Evolutionary conservation across 2,113 vertebrate genomes (phyloP), one percentile per base, ranked within the genome.

Genomic region (Brachyhypopomus occidentalis): DNA sequence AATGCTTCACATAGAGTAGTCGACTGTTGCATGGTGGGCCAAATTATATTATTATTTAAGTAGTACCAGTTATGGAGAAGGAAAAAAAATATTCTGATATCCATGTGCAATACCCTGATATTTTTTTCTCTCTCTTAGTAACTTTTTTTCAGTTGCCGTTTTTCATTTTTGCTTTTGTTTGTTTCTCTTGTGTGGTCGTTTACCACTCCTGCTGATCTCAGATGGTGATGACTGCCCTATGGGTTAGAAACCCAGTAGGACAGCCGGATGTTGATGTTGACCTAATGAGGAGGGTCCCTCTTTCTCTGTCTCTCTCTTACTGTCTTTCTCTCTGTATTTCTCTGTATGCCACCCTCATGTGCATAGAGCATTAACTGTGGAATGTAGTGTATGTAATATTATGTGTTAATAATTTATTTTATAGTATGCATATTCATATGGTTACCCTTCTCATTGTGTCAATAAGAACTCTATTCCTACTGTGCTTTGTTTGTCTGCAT

Each of bases 101-200:
- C 91, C 92, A 95, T 94, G 95, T 96, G 95, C 95, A 95, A 96
- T 96, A 95, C 94, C 93, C 94, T 92, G 89, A 94, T n/a, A n/a
- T n/a, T 92, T 91, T 91, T 87, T 90, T 87, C 88, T 85, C 87
- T 45, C 85, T 59, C 22, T 56, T 59, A 30, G 60, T 19, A 45
- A 22, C 48, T 78, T 70, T 76, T 67, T 34, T 34, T 23, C 16
- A 45, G 19, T 79, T 67, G 20, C 84, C 60, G 72, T 73, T 73
- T n/a, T 63, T 84, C n/a, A 48, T 85, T 64, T 89, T 36, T 79
- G 84, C 87, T 90, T 90, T 90, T 89, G 85, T 89, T 81, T 63
- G 16, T 69, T 81, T 79, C 17, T 79, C 63, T 78, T 69, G 58
- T 67, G 34, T 71, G 62, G 34, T 45, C 62, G 36, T 66, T 72